Conservation (phyloP, 2,797 vertebrate species). For the Phrynocephalus forsythii region DNA sequence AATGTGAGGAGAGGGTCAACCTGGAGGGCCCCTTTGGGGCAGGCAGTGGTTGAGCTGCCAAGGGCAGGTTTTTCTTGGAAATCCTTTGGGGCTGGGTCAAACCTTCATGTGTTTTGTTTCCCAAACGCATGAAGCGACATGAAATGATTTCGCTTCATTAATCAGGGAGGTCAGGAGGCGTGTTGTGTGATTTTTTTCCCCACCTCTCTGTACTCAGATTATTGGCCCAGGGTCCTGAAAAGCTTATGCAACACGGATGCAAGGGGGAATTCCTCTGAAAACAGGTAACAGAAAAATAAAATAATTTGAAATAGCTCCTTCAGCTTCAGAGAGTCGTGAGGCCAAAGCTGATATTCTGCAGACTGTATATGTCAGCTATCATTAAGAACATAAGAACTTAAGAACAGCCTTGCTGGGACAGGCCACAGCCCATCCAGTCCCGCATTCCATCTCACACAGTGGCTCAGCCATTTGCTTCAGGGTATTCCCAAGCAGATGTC, state of each 20-base stretch:
- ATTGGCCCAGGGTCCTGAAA: neutral
- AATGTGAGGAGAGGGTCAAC: neutral
- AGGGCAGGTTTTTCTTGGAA: neutral
- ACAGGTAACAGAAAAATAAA: too few relatives aligned
- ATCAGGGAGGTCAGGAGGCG: neutral
- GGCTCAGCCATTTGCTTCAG: too few relatives aligned
- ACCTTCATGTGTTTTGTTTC: neutral
- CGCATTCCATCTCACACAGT: too few relatives aligned
- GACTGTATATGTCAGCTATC: too few relatives aligned
- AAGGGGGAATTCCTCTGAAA: neutral
- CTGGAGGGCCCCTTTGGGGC: neutral
- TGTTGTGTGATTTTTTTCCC: neutral
- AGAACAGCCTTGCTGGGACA: too few relatives aligned
- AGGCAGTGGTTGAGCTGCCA: neutral
- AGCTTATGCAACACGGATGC: neutral
- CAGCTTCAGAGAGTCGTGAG: neutral
- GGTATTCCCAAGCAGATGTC: too few relatives aligned
- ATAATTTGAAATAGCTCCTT: neutral
- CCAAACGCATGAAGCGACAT: constrained; percentile 6
- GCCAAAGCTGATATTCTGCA: neutral
- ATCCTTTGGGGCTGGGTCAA: neutral
- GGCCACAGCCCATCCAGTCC: too few relatives aligned
- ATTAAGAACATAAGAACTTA: too few relatives aligned
- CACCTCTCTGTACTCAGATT: neutral
- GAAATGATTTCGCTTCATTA: neutral